Evolutionary conservation across 2,797 vertebrate species (phyloP), one percentile per base, ranked within the genome.

Genomic region (Botia almorhae): DNA sequence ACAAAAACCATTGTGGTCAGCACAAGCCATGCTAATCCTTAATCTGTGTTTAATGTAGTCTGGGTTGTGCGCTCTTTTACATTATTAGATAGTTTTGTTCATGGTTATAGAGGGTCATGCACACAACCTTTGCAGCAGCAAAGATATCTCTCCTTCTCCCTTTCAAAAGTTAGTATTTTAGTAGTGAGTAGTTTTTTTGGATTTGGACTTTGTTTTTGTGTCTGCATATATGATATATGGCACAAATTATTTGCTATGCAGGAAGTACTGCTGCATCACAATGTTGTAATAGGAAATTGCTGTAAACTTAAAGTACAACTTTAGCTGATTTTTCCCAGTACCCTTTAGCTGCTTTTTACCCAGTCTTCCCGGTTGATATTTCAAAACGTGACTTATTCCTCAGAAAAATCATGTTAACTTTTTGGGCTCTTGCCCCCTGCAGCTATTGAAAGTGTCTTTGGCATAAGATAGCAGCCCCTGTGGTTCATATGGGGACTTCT

Each of bases 321-420:
- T 63, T 68, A 8, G 33, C 1, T 46, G 43, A 2, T 46, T 46
- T 46, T 11, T 46, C 39, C 39, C 7, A 33, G 50, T 11, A 2
- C 14, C 16, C 43, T 60, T 29, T 50, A 73, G 68, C 81, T 63
- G 74, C 56, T 60, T 56, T 60, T 56, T 69, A 76, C 39, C 26
- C 73, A 69, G 74, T 74, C 76, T 84, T 39, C 39, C 50, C 50
- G 17, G 53, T 29, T 67, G 26, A 12, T 26, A 74, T 74, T 77
- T n/a, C 72, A 23, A 43, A 78, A 81, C 17, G 56, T 67, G 39
- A 53, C 74, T 55, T 51, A 69, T 58, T 48, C 55, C 74, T 53
- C 16, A 67, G 51, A 64, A 69, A 84, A 86, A 83, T 83, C 74
- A 76, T 69, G 81, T 84, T 82, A 81, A 81, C 61, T 76, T 81